These are phyloP conservation scores for Acanthopagrus latus DNA, from an alignment of 2,797 vertebrate species.

Conservation along the genomic window DNA sequence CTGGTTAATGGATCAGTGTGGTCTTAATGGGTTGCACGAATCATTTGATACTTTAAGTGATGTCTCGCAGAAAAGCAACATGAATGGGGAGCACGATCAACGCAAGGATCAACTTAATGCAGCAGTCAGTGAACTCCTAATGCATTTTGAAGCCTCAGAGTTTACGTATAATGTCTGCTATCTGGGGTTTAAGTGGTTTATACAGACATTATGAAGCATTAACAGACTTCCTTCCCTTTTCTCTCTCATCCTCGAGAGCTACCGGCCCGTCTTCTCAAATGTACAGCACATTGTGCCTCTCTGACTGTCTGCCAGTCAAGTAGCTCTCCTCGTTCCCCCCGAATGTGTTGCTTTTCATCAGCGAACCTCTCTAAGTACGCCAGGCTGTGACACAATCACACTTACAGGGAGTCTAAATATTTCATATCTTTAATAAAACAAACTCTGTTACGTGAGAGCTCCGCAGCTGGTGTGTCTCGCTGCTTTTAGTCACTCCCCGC, in stretches of 20 bases:
- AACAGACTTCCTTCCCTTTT: slow-evolving; percentile 6
- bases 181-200: neutral
- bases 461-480: slow-evolving; percentile 18
- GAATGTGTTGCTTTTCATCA: slow-evolving; percentile 15
- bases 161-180: slow-evolving; percentile 13
- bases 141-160: slow-evolving; percentile 2
- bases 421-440: slow-evolving; percentile 59
- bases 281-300: slow-evolving; percentile 2
- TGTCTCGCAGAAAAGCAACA: slow-evolving; percentile 15
- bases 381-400: slow-evolving; percentile 40
- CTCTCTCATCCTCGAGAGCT: slow-evolving; percentile 10
- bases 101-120: neutral
- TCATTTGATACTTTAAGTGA: slow-evolving; percentile 2
- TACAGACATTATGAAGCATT: slow-evolving; percentile 26
- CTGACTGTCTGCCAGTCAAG: neutral
- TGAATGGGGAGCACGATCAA: slow-evolving; percentile 6
- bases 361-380: neutral
- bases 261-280: neutral
- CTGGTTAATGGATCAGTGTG: slow-evolving; percentile 19
- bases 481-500: slow-evolving; percentile 47
- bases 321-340: slow-evolving; percentile 10
- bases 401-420: slow-evolving; percentile 51
- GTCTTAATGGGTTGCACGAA: slow-evolving; percentile 16
- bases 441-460: slow-evolving; percentile 28
- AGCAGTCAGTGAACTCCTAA: slow-evolving; percentile 1